phyloP scores from a whole-genome alignment of 2,888 invertebrate species.

The Uropetala carovei region DNA sequence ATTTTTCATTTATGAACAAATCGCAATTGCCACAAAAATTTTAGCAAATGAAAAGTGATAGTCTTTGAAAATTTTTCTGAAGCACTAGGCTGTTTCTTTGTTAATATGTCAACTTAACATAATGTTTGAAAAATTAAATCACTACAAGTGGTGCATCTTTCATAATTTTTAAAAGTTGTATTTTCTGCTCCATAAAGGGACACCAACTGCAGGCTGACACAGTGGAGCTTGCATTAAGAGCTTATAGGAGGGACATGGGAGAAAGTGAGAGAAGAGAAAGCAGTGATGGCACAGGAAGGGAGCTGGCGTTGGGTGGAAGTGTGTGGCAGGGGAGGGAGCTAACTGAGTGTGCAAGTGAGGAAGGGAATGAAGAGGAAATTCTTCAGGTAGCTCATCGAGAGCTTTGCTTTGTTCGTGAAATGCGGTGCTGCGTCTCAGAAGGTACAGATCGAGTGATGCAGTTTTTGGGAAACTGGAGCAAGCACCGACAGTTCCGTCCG shows the following conservation, averaged over 20 bases:
- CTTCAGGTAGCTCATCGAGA: conserved; percentile 36
- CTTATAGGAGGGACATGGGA: not conserved
- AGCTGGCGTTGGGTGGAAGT: conserved; percentile 42
- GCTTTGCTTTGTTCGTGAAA: conserved; percentile 51
- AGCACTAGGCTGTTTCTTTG: too few species aligned
- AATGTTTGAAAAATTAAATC: too few species aligned
- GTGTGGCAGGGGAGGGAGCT: not conserved
- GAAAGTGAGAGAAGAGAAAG: not conserved
- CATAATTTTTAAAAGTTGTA: too few species aligned
- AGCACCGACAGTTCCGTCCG: not conserved
- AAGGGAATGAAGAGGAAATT: not conserved
- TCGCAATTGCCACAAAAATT: too few species aligned
- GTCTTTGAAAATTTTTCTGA: too few species aligned
- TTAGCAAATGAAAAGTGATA: too few species aligned
- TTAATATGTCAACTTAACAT: too few species aligned
- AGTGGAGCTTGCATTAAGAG: conserved; percentile 31
- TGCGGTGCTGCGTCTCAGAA: conserved; percentile 54
- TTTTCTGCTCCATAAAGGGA: conserved; percentile 19
- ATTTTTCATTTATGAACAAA: too few species aligned
- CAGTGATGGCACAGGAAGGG: conserved; percentile 14
- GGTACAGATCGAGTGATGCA: conserved; percentile 51
- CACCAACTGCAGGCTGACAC: not conserved
- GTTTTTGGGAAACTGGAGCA: conserved; percentile 19
- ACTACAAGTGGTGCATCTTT: too few species aligned
- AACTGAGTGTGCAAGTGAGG: conserved; percentile 3